Conservation (phyloP, 2,113 vertebrate genomes). For the Sterrhoptilus dennistouni region DNA sequence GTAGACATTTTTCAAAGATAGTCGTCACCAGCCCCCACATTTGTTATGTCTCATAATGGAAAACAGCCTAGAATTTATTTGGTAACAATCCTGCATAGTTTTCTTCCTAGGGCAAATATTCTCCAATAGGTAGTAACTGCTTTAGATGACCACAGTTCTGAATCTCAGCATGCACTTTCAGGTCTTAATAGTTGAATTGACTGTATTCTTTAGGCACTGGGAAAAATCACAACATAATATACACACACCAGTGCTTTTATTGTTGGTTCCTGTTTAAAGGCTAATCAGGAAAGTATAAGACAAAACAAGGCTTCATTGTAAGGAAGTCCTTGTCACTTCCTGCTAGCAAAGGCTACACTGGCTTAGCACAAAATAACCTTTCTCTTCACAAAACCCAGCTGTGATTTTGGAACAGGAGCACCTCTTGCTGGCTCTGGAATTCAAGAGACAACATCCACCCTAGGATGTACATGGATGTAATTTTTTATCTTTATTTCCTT, state of each 20-base stretch:
- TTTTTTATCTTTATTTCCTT: constrained; percentile 5
- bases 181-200: not conserved
- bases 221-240: not conserved
- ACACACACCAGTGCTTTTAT: not conserved
- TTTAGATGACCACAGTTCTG: not conserved
- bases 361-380: constrained; percentile 18
- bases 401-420: not conserved
- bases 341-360: not conserved
- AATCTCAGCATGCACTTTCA: not conserved
- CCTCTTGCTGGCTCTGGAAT: constrained; percentile 6
- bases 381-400: constrained; percentile 24
- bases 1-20: not conserved
- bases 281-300: constrained; percentile 14
- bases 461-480: rapidly evolving
- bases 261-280: not conserved
- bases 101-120: not conserved
- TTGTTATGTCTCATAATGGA: not conserved
- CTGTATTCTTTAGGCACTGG: not conserved
- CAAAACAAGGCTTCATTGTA: constrained; percentile 18
- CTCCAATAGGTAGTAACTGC: not conserved
- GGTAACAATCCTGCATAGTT: not conserved
- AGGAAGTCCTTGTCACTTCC: constrained; percentile 25
- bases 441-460: not conserved
- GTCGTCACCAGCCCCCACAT: rapidly evolving
- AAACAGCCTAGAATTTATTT: not conserved